Percentiles rank a stretch among this genome's conserved stretches.
Conservation (phyloP, 2,888 invertebrate genomes). For the Arrhopalites spinosus region DNA sequence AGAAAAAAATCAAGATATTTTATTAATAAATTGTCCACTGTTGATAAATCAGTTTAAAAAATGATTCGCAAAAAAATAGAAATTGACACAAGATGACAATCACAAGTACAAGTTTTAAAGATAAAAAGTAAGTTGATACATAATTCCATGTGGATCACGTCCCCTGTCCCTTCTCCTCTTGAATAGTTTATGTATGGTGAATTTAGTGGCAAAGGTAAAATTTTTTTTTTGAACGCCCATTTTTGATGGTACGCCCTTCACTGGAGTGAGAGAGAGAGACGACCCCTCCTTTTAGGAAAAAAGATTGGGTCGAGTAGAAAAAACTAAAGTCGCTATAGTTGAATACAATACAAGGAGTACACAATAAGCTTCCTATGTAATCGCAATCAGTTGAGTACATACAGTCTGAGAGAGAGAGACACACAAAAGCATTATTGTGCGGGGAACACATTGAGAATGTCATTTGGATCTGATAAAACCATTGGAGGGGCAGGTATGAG, state of each 20-base stretch:
- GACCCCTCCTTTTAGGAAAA: slow-evolving; percentile 40
- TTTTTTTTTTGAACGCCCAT: slow-evolving; percentile 43
- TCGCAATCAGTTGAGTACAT: neutral
- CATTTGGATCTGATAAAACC: slow-evolving; percentile 40
- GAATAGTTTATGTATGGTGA: slow-evolving; percentile 2
- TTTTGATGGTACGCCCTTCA: slow-evolving; percentile 43
- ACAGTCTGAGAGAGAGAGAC: slow-evolving; percentile 37
- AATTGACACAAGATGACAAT: too few relatives aligned
- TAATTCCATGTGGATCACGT: too few relatives aligned
- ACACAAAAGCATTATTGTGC: slow-evolving; percentile 24
- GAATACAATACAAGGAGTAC: neutral
- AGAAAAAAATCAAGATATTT: too few relatives aligned
- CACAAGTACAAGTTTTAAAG: too few relatives aligned
- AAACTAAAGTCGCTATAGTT: neutral
- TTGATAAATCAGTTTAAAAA: too few relatives aligned
- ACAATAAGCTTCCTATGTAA: neutral
- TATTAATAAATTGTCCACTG: too few relatives aligned
- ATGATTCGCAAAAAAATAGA: too few relatives aligned
- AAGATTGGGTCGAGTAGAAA: slow-evolving; percentile 23
- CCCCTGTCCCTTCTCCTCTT: too few relatives aligned
- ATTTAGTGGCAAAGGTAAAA: slow-evolving; percentile 30
- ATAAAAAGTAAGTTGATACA: too few relatives aligned
- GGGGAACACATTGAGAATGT: slow-evolving; percentile 39
- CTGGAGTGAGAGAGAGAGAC: slow-evolving; percentile 30
- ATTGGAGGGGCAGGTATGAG: slow-evolving; percentile 37